Base-by-base conservation (phyloP, 2,797 vertebrate genomes). In the Onychomys torridus region DNA sequence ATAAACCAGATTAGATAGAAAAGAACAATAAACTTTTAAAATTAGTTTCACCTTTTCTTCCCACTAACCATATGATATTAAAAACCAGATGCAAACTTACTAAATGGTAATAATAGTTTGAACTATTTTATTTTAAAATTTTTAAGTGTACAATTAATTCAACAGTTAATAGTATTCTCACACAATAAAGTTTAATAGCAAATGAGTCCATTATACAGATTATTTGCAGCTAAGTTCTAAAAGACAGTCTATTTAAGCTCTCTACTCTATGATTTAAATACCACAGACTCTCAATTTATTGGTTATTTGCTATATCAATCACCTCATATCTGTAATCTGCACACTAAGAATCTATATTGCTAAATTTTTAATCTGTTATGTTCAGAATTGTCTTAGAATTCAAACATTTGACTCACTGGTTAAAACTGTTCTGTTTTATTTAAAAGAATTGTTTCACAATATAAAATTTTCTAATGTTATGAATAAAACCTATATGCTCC, bases 121-220 rank as follows among this genome's bases (percentile, higher is more conserved):
- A 19, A 69, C 73, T 83, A 82, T 90, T 85, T 90, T 71, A 90
- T 63, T 95, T 92, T 89, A 2, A 69, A 83, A 90, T 78, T 67
- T 12, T 89, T 89, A 95, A 75, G 17, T 6, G 12, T 82, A 55
- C 75, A n/a, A 83, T 82, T 9, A 92, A 86, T 79, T 40, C 84
- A 67, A 57, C 57, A 79, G 27, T 69, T 55, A 81, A 91, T 87
- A 77, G 19, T 55, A 84, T 93, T 76, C 27, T 29, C 12, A 97
- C 79, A 77, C 2, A 49, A 73, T 89, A 87, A 11, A 78, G 32
- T 92, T 52, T 59, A 34, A 5, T 43, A 81, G 19, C 82, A 93
- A 90, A 63, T 88, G 6, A 86, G 63, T 84, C 61, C 7, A 63
- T 71, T 21, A 67, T 25, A 91, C 25, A 9, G 90, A 79, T 89